Base-by-base conservation (phyloP, 30 jellyfish, hydroid and myxozoan species). In the Pelagia noctiluca region DNA sequence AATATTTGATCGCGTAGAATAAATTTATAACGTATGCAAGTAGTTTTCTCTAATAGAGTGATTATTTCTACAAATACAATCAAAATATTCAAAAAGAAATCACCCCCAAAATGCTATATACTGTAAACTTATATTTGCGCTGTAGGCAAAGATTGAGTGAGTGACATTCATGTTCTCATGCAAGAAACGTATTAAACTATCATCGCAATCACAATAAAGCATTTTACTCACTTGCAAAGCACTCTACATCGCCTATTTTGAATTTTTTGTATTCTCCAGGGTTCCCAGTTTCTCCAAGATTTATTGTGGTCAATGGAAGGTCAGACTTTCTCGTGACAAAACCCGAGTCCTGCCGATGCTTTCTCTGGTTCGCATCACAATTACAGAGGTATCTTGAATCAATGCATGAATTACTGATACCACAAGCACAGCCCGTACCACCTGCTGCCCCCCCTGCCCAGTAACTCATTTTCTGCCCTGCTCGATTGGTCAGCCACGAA, bases 351-450 rank as follows among this genome's bases (percentile, higher is more conserved):
- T 16, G 18, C 32, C 89, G 31, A 7, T 24, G 32, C 10, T n/a
- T 37, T 2, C 38, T 62, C 31, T 78, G 82, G 49, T 78, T 78
- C 5, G 63, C 76, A 42, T 78, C 89, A 46, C 89, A 78, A 30
- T 78, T 78, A 26, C 89, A 78, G 32, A 36, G 42, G 35, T 3
- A 0, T 19, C 26, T n/a, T 11, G 82, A 10, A 5, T 36, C 32
- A 32, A 53, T 53, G 29, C 89, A 78, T 19, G 82, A 42, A 25
- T 35, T 31, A 61, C 74, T 35, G 10, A 78, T 50, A 21, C 82
- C 82, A 37, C 89, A 78, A n/a, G 71, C 73, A 46, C 89, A 78
- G 69, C 89, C 89, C 26, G 82, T 65, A 11, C 80, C 82, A 48
- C 32, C 54, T 0, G 35, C 52, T 3, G 82, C 53, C 18, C 89